These are phyloP conservation scores for Neria commutata DNA, from an alignment of 2,888 invertebrate genomes.

Conservation along the genomic window DNA sequence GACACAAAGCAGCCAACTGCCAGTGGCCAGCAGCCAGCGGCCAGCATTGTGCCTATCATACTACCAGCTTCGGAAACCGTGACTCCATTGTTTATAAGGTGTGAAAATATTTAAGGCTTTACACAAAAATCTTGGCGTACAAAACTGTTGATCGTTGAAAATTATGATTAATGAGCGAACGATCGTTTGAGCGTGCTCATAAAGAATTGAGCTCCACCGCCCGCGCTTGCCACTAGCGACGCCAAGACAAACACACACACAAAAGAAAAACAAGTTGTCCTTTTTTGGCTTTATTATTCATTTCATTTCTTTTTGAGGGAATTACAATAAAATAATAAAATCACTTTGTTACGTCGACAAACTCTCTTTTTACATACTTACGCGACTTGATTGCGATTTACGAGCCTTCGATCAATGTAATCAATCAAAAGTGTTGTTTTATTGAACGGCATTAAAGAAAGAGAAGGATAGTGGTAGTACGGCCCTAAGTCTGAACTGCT, in stretches of 20 bases:
- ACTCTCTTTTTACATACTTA: neutral
- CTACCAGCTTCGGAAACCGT: slow-evolving; percentile 39
- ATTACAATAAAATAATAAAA: slow-evolving; percentile 2
- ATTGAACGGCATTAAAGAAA: slow-evolving; percentile 17
- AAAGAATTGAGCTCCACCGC: neutral
- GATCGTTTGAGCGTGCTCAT: slow-evolving; percentile 30
- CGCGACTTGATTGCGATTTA: neutral
- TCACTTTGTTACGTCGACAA: neutral
- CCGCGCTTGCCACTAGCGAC: neutral
- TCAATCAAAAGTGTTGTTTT: slow-evolving; percentile 17
- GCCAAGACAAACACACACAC: too few species aligned
- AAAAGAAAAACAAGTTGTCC: slow-evolving; percentile 1
- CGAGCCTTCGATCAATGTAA: slow-evolving; percentile 8
- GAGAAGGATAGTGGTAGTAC: too few species aligned
- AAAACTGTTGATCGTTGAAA: slow-evolving; percentile 57
- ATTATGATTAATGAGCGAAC: slow-evolving; percentile 56
- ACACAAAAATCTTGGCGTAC: slow-evolving; percentile 51
- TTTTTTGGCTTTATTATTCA: neutral
- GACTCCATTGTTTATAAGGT: slow-evolving; percentile 55
- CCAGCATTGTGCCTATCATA: slow-evolving; percentile 28
- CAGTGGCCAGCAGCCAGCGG: neutral
- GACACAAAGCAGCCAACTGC: neutral
- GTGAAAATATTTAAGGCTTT: slow-evolving; percentile 56
- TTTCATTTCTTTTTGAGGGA: neutral
- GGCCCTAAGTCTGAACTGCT: too few species aligned